phyloP scores from a whole-genome alignment of 2,113 vertebrate genomes.

The Ceuthmochares aereus region DNA sequence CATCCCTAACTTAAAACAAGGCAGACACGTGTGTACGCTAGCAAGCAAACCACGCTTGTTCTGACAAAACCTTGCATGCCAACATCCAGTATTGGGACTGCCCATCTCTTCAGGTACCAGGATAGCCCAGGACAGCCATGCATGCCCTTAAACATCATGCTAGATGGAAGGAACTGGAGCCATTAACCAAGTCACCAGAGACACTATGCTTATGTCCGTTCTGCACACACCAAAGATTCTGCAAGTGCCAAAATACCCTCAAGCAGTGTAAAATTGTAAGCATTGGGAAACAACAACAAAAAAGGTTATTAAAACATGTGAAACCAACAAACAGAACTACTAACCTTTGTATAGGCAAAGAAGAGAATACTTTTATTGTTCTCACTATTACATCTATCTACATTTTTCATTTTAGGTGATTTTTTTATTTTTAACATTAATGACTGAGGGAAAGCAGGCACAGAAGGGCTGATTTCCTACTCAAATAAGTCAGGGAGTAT shows the following conservation, averaged over 20 bases:
- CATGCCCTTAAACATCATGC: background rate
- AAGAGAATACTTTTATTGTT: background rate
- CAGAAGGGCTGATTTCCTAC: background rate
- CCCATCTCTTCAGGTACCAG: background rate
- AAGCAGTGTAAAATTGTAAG: background rate
- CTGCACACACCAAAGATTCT: background rate
- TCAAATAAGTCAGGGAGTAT: background rate
- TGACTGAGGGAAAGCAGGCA: background rate
- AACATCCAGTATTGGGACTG: background rate
- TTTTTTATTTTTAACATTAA: background rate
- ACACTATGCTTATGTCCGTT: background rate
- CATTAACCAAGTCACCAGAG: background rate
- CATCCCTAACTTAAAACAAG: background rate
- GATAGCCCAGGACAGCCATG: background rate
- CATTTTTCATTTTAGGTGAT: background rate
- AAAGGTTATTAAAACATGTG: background rate
- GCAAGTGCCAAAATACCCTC: background rate
- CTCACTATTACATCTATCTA: background rate
- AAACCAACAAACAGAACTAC: background rate
- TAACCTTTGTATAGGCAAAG: background rate
- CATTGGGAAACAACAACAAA: background rate
- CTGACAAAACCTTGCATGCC: background rate
- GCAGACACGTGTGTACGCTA: fast-evolving
- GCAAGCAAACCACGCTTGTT: background rate
- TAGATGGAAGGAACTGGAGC: background rate